Evolutionary conservation across 2,888 invertebrate species (phyloP), one percentile per base, ranked within the genome.

Genomic region (Ornithoptera priamus): DNA sequence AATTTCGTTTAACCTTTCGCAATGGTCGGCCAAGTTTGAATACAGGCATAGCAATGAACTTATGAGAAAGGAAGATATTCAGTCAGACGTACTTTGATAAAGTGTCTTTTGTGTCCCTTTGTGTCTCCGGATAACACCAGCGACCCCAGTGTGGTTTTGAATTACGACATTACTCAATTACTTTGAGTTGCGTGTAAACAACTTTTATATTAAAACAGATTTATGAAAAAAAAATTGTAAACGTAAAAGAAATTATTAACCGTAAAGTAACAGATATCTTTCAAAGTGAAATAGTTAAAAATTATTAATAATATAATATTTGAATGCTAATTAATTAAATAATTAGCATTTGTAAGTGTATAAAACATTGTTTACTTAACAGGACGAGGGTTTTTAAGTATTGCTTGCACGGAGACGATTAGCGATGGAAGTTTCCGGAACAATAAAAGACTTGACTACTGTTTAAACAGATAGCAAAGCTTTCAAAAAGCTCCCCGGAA

Each of bases 401-500:
- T 75, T 73, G 75, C 74, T 75, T 73, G 75, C 74, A 74, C 74
- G 73, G 75, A 76, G 75, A 75, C 77, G 76, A 79, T 80, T 78
- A 78, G 73, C 76, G 71, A 71, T 66, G 68, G 74, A 78, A 77
- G 70, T 77, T 75, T 72, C 53, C 64, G 76, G 72, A 80, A 85
- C 85, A 86, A 85, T 85, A 83, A 85, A 83, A 81, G 76, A 79
- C 78, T 79, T 75, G 78, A 81, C 82, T 85, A 85, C 88, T 88
- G 86, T 88, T 85, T 85, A 83, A 86, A 85, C 79, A 85, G 85
- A 86, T 85, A 87, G 84, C 82, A 82, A 83, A 86, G 84, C 84
- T 84, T 84, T 82, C 81, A 80, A 86, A 84, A 81, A 79, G 81
- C 84, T 81, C 77, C 78, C 78, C 80, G 80, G 78, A 81, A 89